Conservation (phyloP, 2,888 invertebrate species). For the Philopedon plagiatum region DNA sequence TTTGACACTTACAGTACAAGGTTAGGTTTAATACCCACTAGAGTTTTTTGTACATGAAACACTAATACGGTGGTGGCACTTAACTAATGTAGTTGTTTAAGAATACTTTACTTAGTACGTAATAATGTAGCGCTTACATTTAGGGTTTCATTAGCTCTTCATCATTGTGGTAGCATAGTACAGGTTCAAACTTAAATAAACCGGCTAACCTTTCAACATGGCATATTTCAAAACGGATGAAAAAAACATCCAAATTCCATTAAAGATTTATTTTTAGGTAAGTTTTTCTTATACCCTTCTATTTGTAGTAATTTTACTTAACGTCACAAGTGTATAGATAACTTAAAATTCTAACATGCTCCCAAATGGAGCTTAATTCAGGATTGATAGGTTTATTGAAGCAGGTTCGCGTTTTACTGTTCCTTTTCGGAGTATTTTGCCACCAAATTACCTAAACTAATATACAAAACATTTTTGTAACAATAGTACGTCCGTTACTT, state of each 20-base stretch:
- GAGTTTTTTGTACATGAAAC: slow-evolving; percentile 67
- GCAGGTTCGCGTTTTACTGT: too few species aligned
- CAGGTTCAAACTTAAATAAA: slow-evolving; percentile 64
- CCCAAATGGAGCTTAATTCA: too few species aligned
- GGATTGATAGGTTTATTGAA: too few species aligned
- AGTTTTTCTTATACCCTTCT: too few species aligned
- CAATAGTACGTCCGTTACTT: too few species aligned
- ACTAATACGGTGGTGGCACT: slow-evolving; percentile 69
- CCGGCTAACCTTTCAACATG: slow-evolving; percentile 57
- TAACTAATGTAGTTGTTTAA: slow-evolving; percentile 67
- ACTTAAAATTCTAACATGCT: too few species aligned
- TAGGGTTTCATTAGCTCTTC: slow-evolving; percentile 63
- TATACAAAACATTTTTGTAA: too few species aligned
- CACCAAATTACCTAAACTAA: too few species aligned
- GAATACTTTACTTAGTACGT: slow-evolving; percentile 64
- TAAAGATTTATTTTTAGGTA: not conserved
- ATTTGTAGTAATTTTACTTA: too few species aligned
- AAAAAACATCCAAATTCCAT: slow-evolving; percentile 42
- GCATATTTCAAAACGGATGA: slow-evolving; percentile 65
- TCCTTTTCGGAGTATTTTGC: too few species aligned
- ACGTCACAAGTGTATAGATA: too few species aligned
- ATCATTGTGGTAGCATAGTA: slow-evolving; percentile 68
- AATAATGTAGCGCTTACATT: slow-evolving; percentile 61
- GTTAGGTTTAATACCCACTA: slow-evolving; percentile 65
- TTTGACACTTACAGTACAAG: slow-evolving; percentile 67